Evolutionary conservation across 2,888 invertebrate species (phyloP).

Genomic region (Fabriciana adippe): DNA sequence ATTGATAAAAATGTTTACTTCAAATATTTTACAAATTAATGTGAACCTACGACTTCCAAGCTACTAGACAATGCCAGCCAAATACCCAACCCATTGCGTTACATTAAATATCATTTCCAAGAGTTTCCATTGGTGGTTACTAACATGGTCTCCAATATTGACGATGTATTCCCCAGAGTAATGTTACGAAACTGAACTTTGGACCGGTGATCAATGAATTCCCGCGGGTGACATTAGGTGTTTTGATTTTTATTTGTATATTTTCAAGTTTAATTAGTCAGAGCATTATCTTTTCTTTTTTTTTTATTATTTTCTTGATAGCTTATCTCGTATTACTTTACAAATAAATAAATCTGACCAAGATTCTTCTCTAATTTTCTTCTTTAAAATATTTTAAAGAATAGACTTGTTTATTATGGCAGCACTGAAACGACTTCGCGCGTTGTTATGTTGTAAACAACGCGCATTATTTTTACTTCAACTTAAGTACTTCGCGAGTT

Average conservation of each 20-base stretch:
- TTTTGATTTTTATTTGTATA: constrained; percentile 48
- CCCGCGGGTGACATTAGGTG: constrained; percentile 70
- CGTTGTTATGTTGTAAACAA: constrained; percentile 41
- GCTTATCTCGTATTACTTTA: not conserved
- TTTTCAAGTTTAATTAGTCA: not conserved
- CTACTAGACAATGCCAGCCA: too few relatives aligned
- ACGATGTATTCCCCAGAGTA: constrained; percentile 64
- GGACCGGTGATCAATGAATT: constrained; percentile 68
- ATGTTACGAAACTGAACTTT: constrained; percentile 74
- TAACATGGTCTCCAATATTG: constrained; percentile 51
- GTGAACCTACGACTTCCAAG: too few relatives aligned
- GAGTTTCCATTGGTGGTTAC: constrained; percentile 51
- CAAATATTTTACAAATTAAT: too few relatives aligned
- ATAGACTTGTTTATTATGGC: constrained; percentile 32
- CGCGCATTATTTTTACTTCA: constrained; percentile 43
- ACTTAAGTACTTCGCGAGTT: constrained; percentile 42
- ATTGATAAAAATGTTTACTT: too few relatives aligned
- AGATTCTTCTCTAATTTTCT: constrained; percentile 19
- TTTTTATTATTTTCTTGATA: not conserved
- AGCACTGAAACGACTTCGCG: constrained; percentile 33
- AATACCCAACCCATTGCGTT: too few relatives aligned
- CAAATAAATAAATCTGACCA: constrained; percentile 7
- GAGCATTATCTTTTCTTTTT: not conserved
- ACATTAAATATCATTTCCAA: constrained; percentile 13
- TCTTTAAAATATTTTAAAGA: constrained; percentile 25